These are phyloP conservation scores for Hyposoter dolosus DNA, from an alignment of 2,888 invertebrate species.

Conservation along the genomic window DNA sequence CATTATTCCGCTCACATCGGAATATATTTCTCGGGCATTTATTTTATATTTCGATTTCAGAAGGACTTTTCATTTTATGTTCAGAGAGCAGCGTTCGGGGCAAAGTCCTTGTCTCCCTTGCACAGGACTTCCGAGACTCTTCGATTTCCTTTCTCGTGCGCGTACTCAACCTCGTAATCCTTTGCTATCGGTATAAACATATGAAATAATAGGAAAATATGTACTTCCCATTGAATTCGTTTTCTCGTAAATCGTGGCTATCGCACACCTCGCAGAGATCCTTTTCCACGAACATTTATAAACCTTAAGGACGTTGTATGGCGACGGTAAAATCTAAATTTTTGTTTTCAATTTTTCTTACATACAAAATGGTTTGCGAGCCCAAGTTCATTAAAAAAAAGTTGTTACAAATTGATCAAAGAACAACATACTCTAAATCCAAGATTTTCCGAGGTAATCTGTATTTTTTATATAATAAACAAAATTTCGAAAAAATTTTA, in stretches of 20 bases:
- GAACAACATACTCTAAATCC: no score
- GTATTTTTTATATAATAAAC: no score
- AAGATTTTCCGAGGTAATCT: no score
- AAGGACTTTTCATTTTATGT: neutral
- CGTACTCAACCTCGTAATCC: constrained; percentile 58
- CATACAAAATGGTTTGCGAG: no score
- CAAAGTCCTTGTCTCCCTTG: constrained; percentile 4
- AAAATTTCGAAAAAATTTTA: no score
- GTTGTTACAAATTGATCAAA: no score
- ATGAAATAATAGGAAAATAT: constrained; percentile 42
- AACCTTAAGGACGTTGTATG: no score
- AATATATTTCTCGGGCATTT: constrained; percentile 7
- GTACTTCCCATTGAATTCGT: constrained; percentile 67
- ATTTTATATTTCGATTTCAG: neutral
- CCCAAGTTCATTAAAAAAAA: no score
- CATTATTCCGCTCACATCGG: constrained; percentile 10
- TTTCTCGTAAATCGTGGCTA: constrained; percentile 62
- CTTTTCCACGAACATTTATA: constrained; percentile 26
- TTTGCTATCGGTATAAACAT: constrained; percentile 33
- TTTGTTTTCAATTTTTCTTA: no score
- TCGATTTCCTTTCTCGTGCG: constrained; percentile 67
- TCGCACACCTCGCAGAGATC: constrained; percentile 55
- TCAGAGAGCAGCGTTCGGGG: neutral
- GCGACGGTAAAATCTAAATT: no score
- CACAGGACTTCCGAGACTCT: constrained; percentile 41